Evolutionary conservation across 2,888 invertebrate genomes (phyloP).

Genomic region (Argyra leucocephala): DNA sequence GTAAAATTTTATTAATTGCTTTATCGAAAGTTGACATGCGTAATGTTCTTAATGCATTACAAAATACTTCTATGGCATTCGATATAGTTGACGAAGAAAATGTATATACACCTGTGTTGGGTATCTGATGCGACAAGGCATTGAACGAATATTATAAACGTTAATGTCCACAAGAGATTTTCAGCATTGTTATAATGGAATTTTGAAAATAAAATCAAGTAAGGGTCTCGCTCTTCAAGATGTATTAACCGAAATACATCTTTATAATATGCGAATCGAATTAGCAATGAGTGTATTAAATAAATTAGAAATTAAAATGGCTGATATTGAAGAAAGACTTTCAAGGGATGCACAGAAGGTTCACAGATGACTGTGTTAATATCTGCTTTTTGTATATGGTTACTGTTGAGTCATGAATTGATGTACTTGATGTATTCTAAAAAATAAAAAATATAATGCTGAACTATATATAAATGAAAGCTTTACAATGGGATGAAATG

Average conservation of each 20-base stretch:
- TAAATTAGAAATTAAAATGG: constrained; percentile 73
- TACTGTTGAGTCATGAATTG: constrained; percentile 30
- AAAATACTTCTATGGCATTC: constrained; percentile 91
- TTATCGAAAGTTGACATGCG: constrained; percentile 97
- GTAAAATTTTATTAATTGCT: constrained; percentile 76
- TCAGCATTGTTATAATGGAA: constrained; percentile 42
- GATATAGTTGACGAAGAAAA: constrained; percentile 78
- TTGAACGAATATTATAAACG: constrained; percentile 79
- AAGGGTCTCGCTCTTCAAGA: constrained; percentile 91
- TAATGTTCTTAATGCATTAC: constrained; percentile 89
- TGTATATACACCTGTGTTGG: constrained; percentile 93
- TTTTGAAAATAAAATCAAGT: constrained; percentile 70
- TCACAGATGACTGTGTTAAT: constrained; percentile 83
- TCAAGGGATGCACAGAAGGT: constrained; percentile 80
- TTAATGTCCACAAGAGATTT: constrained; percentile 45
- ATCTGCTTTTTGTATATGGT: constrained; percentile 65
- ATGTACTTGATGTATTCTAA: too few relatives aligned
- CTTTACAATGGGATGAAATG: too few relatives aligned
- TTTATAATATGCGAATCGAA: constrained; percentile 77
- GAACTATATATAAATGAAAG: too few relatives aligned
- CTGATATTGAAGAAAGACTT: constrained; percentile 79
- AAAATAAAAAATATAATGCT: too few relatives aligned
- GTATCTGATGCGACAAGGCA: constrained; percentile 83
- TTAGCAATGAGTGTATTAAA: constrained; percentile 71
- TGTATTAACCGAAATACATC: constrained; percentile 84